These are phyloP conservation scores for Vanessa tameamea DNA, from an alignment of 1,140 invertebrate genomes.

Conservation along the genomic window DNA sequence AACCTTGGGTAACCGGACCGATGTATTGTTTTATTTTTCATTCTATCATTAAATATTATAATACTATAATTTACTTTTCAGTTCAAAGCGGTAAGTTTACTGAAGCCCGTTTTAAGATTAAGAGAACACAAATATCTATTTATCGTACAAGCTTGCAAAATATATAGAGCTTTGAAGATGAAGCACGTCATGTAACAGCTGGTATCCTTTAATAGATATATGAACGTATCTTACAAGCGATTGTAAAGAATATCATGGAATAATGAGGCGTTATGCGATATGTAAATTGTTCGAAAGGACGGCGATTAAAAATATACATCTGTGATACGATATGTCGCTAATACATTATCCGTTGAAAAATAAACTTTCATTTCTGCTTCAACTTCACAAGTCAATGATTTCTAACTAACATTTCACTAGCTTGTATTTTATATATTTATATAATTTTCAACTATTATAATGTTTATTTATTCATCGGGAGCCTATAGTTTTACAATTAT, in stretches of 20 bases:
- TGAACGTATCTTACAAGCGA: constrained; percentile 12
- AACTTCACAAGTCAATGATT: constrained; percentile 34
- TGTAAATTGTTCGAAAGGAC: constrained; percentile 69
- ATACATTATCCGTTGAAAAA: constrained; percentile 48
- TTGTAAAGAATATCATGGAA: background rate
- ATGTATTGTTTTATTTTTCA: no score
- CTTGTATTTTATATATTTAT: constrained; percentile 36
- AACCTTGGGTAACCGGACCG: no score
- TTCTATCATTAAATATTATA: background rate
- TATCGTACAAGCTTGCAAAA: background rate
- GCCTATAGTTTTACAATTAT: constrained; percentile 29
- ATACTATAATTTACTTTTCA: background rate
- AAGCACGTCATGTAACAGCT: background rate
- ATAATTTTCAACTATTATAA: constrained; percentile 38
- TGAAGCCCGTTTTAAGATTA: background rate
- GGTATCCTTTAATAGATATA: background rate
- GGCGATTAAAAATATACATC: constrained; percentile 58
- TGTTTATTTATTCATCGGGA: constrained; percentile 9
- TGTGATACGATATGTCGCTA: constrained; percentile 53
- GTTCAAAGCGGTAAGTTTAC: background rate
- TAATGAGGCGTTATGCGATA: constrained; percentile 54
- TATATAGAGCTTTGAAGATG: constrained; percentile 6
- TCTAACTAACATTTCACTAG: constrained; percentile 36
- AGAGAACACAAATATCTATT: background rate
- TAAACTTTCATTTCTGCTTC: constrained; percentile 43